A percentile compares a stretch with the other conserved stretches of the same genome.
phyloP scores from a whole-genome alignment of 2,113 vertebrate genomes.

The Dicaeum eximium region DNA sequence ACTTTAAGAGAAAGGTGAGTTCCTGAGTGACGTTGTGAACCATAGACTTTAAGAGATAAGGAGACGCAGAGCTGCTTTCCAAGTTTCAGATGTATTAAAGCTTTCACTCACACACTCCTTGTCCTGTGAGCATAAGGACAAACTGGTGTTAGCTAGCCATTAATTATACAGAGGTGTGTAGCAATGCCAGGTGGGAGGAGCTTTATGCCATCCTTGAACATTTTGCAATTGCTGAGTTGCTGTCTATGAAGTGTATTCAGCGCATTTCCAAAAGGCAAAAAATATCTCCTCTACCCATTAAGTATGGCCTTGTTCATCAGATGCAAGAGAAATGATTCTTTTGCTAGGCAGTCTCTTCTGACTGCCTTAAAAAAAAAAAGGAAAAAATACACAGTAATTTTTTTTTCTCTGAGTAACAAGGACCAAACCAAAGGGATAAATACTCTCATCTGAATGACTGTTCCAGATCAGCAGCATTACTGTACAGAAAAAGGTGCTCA shows the following conservation, averaged over 20 bases:
- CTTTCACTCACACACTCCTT: background rate
- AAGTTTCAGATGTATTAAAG: background rate
- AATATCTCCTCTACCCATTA: background rate
- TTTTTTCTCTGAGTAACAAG: background rate
- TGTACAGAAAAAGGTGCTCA: background rate
- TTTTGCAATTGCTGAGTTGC: background rate
- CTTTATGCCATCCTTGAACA: background rate
- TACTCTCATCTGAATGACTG: accelerated
- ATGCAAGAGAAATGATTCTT: background rate
- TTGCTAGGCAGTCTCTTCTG: background rate
- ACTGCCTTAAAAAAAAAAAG: background rate
- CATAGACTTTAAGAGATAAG: background rate
- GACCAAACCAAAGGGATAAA: background rate
- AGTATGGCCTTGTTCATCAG: background rate
- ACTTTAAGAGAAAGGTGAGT: background rate
- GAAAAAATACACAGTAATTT: accelerated
- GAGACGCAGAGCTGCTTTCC: background rate
- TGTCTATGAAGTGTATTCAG: background rate
- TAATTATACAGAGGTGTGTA: background rate
- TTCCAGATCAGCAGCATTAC: background rate
- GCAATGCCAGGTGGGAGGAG: background rate
- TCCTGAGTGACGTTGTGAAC: background rate
- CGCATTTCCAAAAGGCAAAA: background rate
- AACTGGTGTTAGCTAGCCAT: background rate
- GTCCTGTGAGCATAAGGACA: background rate